These are phyloP conservation scores for Chrosomus eos DNA, from an alignment of 2,797 vertebrate genomes.

Conservation along the genomic window DNA sequence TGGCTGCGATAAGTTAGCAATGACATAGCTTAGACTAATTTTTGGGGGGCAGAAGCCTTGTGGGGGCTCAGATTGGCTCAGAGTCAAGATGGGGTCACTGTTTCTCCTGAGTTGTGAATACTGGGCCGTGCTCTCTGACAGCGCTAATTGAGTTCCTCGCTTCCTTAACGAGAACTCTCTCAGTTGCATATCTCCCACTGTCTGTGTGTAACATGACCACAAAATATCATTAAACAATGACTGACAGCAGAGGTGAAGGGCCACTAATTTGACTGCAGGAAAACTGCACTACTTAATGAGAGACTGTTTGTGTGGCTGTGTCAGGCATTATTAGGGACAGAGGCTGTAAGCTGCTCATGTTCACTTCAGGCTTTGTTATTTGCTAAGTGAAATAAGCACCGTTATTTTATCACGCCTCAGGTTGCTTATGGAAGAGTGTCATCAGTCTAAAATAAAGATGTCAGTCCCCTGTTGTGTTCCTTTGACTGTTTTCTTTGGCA, in stretches of 20 bases:
- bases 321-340: constrained; percentile 52
- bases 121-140: constrained; percentile 37
- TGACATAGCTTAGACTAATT: constrained; percentile 22
- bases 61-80: constrained; percentile 20
- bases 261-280: constrained; percentile 53
- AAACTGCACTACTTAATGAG: constrained; percentile 52
- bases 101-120: constrained; percentile 39
- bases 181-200: constrained; percentile 36
- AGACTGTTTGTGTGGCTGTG: constrained; percentile 45
- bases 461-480: constrained; percentile 12
- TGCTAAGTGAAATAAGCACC: constrained; percentile 33
- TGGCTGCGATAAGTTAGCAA: constrained; percentile 41
- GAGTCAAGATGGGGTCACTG: constrained; percentile 22
- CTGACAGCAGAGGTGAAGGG: constrained; percentile 50
- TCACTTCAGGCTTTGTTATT: constrained; percentile 35
- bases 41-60: constrained; percentile 2
- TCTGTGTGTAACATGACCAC: constrained; percentile 49
- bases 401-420: constrained; percentile 35
- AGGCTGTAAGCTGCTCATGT: constrained; percentile 6
- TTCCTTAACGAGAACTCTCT: constrained; percentile 48
- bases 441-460: constrained; percentile 27
- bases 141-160: constrained; percentile 58
- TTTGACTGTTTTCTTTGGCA: constrained; percentile 3
- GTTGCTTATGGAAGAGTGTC: background rate
- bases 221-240: constrained; percentile 56